Evolutionary conservation across 1,140 invertebrate genomes (phyloP).

Genomic region (Scaptodrosophila lebanonensis): DNA sequence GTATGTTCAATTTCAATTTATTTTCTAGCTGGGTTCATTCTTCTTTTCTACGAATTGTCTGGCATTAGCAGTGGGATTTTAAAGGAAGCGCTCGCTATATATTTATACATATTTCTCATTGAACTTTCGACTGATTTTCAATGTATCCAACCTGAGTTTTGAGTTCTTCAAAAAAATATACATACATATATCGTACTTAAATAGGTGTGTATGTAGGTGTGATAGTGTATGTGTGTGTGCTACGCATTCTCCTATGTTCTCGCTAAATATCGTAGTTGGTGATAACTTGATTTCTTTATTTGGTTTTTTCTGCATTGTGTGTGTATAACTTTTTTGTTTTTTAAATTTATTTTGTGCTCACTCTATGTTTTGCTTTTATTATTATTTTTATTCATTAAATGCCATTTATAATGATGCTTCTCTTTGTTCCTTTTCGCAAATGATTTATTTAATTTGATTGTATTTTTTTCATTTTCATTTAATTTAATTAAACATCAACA

Average conservation of each 20-base stretch:
- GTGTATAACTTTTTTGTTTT: conserved; percentile 15
- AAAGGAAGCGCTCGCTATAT: conserved; percentile 74
- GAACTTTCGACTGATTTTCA: conserved; percentile 70
- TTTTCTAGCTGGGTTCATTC: conserved; percentile 14
- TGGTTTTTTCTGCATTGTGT: conserved; percentile 36
- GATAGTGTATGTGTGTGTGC: conserved; percentile 27
- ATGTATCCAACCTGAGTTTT: conserved; percentile 75
- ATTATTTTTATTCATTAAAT: conserved; percentile 50
- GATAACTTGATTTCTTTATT: conserved; percentile 22
- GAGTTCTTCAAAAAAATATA: conserved; percentile 74
- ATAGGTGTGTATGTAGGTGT: conserved; percentile 9
- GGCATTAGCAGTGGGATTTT: conserved; percentile 66
- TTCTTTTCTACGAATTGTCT: conserved; percentile 4
- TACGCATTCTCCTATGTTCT: conserved; percentile 9
- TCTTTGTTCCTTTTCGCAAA: conserved; percentile 51
- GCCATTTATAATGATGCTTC: conserved; percentile 35
- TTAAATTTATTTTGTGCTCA: conserved; percentile 54
- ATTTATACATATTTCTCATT: conserved; percentile 60
- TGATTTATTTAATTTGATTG: conserved; percentile 60
- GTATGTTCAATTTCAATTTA: conserved; percentile 15
- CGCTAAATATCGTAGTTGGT: conserved; percentile 32
- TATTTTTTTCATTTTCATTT: conserved; percentile 63
- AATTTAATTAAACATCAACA: conserved; percentile 72
- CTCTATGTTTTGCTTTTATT: conserved; percentile 62
- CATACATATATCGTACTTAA: conserved; percentile 31